phyloP scores from a whole-genome alignment of 2,888 invertebrate genomes.

The Trissolcus japonicus region DNA sequence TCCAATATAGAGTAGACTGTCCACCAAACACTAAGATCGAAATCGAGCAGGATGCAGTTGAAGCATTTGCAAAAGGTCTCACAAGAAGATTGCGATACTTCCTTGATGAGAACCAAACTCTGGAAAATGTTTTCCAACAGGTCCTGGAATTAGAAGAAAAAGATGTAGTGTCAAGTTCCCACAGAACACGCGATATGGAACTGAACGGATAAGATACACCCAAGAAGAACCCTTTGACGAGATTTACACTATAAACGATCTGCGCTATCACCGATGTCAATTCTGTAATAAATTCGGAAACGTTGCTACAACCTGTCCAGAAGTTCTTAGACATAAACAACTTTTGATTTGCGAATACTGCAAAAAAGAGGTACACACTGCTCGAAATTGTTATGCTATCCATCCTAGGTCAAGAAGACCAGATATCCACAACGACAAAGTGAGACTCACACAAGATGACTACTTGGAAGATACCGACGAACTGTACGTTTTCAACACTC shows the following conservation, averaged over 20 bases:
- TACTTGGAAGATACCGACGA: no score
- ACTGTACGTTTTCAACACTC: no score
- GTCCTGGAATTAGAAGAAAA: conserved; percentile 12
- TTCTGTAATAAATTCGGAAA: not conserved
- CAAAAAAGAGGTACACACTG: no score
- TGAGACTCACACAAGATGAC: no score
- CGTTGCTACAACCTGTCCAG: no score
- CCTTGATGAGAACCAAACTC: not conserved
- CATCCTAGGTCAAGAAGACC: no score
- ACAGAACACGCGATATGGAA: not conserved
- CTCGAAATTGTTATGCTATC: no score
- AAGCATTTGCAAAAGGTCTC: conserved; percentile 17
- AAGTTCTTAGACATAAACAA: no score
- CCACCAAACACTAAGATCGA: not conserved
- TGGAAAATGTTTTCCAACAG: conserved; percentile 11
- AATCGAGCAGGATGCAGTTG: conserved; percentile 15
- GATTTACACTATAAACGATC: not conserved
- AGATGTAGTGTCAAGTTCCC: not conserved
- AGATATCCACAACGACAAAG: no score
- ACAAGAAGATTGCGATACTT: not conserved
- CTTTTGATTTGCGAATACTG: no score
- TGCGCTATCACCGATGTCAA: not conserved
- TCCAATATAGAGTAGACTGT: conserved; percentile 10
- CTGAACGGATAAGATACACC: not conserved
- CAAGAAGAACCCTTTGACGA: not conserved